These are phyloP conservation scores for Peromyscus attwateri DNA, from an alignment of 2,797 vertebrate genomes.

Conservation along the genomic window DNA sequence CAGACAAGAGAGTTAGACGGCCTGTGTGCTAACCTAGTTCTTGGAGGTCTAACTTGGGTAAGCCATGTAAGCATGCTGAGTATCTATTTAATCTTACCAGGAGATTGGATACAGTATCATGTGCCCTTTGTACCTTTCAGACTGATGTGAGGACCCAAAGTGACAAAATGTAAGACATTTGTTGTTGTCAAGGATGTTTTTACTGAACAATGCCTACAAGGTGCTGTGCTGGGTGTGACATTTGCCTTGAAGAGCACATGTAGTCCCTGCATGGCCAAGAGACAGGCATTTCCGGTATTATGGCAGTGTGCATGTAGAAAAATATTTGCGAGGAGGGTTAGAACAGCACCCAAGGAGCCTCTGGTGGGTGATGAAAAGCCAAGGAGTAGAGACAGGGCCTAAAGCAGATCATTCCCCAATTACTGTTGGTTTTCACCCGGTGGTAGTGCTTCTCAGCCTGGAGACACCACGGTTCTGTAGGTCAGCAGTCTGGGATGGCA, in stretches of 20 bases:
- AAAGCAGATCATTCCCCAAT: background rate
- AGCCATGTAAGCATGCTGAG: background rate
- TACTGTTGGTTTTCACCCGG: background rate
- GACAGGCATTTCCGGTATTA: background rate
- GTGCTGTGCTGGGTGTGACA: background rate
- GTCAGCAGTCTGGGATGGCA: background rate
- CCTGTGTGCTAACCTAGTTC: background rate
- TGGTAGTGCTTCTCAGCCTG: background rate
- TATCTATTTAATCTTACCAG: background rate
- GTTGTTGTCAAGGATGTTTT: background rate
- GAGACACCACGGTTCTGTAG: background rate
- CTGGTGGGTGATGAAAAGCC: background rate
- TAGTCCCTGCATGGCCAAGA: background rate
- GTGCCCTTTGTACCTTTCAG: background rate
- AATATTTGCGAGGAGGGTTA: background rate
- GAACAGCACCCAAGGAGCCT: background rate
- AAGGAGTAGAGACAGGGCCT: background rate
- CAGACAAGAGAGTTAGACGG: background rate
- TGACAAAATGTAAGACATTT: constrained; percentile 31
- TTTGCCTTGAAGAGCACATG: background rate
- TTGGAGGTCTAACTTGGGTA: background rate
- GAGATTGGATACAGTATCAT: background rate
- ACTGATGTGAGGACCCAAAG: background rate
- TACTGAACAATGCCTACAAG: background rate
- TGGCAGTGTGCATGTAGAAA: background rate